Percentiles rank a stretch among this genome's conserved stretches.
phyloP scores from a whole-genome alignment of 1,140 invertebrate species.

The Apocrypta bakeri region DNA sequence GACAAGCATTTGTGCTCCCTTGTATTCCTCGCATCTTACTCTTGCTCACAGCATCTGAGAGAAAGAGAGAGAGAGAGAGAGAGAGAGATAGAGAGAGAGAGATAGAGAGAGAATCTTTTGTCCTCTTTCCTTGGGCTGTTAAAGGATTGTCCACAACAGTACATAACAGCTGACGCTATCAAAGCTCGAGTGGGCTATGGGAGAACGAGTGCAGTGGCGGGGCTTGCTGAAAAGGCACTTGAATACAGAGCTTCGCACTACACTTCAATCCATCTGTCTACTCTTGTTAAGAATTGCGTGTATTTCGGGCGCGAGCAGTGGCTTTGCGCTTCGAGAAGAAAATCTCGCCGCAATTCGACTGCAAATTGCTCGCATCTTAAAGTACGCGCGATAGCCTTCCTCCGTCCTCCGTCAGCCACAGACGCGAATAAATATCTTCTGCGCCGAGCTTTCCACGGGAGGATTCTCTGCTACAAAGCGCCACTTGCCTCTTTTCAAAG shows the following conservation, averaged over 20 bases:
- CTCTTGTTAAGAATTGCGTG: constrained; percentile 60
- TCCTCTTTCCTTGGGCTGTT: constrained; percentile 35
- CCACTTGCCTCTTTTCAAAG: background rate
- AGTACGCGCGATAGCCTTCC: background rate
- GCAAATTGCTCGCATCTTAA: constrained; percentile 35
- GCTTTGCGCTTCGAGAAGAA: background rate
- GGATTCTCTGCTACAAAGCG: constrained; percentile 20
- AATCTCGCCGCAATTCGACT: constrained; percentile 9
- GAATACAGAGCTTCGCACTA: constrained; percentile 60
- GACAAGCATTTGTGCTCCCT: too few relatives aligned
- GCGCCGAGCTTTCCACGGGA: too few relatives aligned
- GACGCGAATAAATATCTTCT: constrained; percentile 30
- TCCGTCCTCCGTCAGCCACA: constrained; percentile 12
- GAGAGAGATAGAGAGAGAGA: too few relatives aligned
- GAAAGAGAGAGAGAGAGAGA: too few relatives aligned
- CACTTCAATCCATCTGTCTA: constrained; percentile 68
- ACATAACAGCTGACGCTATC: constrained; percentile 69
- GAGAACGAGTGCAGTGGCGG: too few relatives aligned
- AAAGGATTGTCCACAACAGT: constrained; percentile 63
- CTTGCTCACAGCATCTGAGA: too few relatives aligned
- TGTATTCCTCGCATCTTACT: too few relatives aligned
- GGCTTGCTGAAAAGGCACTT: constrained; percentile 59
- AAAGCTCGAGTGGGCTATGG: constrained; percentile 57
- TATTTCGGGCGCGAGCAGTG: constrained; percentile 4
- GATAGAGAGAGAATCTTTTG: background rate